Conservation (phyloP, 1,140 invertebrate species). For the Tigriopus japonicus region DNA sequence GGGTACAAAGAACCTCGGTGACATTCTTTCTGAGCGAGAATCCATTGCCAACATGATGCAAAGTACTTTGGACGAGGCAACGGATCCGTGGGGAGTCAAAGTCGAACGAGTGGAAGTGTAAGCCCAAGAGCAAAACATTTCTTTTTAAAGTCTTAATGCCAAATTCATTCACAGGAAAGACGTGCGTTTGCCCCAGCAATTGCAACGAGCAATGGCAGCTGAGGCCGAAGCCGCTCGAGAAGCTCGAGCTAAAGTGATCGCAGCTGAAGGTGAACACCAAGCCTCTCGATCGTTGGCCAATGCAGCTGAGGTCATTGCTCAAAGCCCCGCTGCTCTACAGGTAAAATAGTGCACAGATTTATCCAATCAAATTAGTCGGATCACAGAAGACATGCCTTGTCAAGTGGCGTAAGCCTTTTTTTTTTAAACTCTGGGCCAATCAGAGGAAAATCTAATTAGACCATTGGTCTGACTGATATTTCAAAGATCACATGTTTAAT, state of each 20-base stretch:
- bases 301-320: constrained; percentile 68
- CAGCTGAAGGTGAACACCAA: constrained; percentile 54
- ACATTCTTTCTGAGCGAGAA: constrained; percentile 73
- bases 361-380: no score
- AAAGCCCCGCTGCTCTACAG: constrained; percentile 66
- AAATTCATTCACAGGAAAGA: constrained; percentile 37
- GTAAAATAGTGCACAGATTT: constrained; percentile 23
- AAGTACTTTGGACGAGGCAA: constrained; percentile 55
- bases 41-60: constrained; percentile 73
- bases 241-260: constrained; percentile 37
- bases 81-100: constrained; percentile 86
- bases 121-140: no score
- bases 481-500: no score
- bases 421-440: no score
- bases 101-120: constrained; percentile 86
- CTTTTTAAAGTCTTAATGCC: no score
- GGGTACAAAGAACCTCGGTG: constrained; percentile 70
- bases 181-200: constrained; percentile 36
- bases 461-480: no score
- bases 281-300: constrained; percentile 68
- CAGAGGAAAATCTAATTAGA: no score
- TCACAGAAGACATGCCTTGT: no score
- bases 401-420: no score
- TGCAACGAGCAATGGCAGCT: constrained; percentile 38
- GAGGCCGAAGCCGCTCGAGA: constrained; percentile 37